A percentile compares a stretch with the other conserved stretches of the same genome.
These are phyloP conservation scores for Apotomis capreana DNA, from an alignment of 2,888 invertebrate genomes.

Conservation along the genomic window DNA sequence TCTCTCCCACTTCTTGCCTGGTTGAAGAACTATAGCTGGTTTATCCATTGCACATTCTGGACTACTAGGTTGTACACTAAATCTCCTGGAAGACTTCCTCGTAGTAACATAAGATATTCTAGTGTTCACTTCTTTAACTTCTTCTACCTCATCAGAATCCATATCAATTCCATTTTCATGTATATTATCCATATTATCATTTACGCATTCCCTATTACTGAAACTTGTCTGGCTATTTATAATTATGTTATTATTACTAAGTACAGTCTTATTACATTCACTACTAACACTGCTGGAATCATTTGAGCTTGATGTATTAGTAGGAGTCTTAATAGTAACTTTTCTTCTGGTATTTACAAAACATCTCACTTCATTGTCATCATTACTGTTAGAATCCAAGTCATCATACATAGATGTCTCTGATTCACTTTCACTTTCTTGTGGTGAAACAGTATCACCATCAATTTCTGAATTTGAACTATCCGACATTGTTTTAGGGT, in stretches of 20 bases:
- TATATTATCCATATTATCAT: neutral
- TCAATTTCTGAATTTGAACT: slow-evolving; percentile 43
- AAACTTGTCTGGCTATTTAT: slow-evolving; percentile 22
- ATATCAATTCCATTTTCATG: slow-evolving; percentile 11
- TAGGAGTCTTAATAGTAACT: slow-evolving; percentile 61
- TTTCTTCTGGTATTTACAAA: slow-evolving; percentile 75
- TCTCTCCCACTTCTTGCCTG: slow-evolving; percentile 88
- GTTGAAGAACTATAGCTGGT: slow-evolving; percentile 78
- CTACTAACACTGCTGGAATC: slow-evolving; percentile 55
- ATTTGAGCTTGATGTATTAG: slow-evolving; percentile 60
- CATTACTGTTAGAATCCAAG: slow-evolving; percentile 31
- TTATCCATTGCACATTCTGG: slow-evolving; percentile 45
- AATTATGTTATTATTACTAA: slow-evolving; percentile 38
- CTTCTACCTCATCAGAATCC: slow-evolving; percentile 24
- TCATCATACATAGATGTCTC: slow-evolving; percentile 15
- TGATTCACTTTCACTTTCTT: slow-evolving; percentile 41
- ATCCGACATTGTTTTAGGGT: slow-evolving; percentile 43
- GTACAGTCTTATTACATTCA: slow-evolving; percentile 43
- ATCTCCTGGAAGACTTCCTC: slow-evolving; percentile 49
- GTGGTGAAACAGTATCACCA: slow-evolving; percentile 46
- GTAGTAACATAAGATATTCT: slow-evolving; percentile 45
- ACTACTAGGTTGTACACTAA: neutral
- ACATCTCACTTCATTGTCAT: slow-evolving; percentile 53
- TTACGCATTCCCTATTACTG: neutral
- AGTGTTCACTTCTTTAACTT: slow-evolving; percentile 5